phyloP scores from a whole-genome alignment of 2,797 vertebrate species.

The Australoheros facetus region DNA sequence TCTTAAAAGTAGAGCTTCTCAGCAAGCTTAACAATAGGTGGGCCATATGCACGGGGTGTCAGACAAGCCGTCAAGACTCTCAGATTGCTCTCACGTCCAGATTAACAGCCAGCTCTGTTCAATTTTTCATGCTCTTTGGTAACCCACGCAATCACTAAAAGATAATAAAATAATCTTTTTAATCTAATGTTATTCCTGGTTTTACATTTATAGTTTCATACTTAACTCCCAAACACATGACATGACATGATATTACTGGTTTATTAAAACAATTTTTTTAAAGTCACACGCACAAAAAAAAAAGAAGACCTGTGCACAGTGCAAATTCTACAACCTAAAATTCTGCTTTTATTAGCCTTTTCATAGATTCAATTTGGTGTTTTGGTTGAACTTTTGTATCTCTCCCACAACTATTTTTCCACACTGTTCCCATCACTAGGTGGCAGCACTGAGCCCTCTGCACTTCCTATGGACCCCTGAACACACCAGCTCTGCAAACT shows the following conservation, averaged over 20 bases:
- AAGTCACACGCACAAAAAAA: conserved; percentile 56
- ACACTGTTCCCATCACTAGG: conserved; percentile 24
- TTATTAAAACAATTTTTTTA: conserved; percentile 82
- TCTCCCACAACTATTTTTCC: not conserved
- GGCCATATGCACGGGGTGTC: not conserved
- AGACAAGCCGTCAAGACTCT: conserved; percentile 35
- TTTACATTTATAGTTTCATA: conserved; percentile 72
- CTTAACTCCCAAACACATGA: conserved; percentile 71
- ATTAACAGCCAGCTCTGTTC: conserved; percentile 76
- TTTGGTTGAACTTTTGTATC: conserved; percentile 29
- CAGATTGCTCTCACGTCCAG: conserved; percentile 62
- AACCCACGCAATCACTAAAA: conserved; percentile 82
- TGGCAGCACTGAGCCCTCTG: conserved; percentile 51
- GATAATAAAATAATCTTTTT: conserved; percentile 77
- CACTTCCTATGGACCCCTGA: conserved; percentile 44
- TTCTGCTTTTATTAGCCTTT: conserved; percentile 54
- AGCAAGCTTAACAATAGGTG: conserved; percentile 28
- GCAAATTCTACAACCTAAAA: conserved; percentile 79
- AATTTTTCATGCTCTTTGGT: conserved; percentile 90
- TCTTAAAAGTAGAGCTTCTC: conserved; percentile 46
- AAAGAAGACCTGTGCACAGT: conserved; percentile 74
- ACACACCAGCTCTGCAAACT: conserved; percentile 60
- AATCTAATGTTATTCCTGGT: conserved; percentile 43
- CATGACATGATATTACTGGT: conserved; percentile 65
- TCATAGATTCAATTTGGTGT: conserved; percentile 31